Percentiles rank a stretch among this genome's conserved stretches.
Evolutionary conservation across 2,797 vertebrate species (phyloP).

Genomic region (Hirundo rustica): DNA sequence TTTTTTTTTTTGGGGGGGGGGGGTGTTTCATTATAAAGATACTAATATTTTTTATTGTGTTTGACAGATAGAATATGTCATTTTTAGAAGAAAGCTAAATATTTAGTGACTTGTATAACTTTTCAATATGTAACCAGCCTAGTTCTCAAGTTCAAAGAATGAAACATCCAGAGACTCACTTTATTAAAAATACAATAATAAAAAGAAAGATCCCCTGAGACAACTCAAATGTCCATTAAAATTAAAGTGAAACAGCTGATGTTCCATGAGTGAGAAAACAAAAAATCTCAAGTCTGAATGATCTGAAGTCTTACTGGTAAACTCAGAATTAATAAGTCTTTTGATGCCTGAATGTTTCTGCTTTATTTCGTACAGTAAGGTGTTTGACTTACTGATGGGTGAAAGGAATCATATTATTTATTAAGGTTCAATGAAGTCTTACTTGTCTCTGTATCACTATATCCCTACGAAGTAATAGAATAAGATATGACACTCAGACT

Average conservation of each 20-base stretch:
- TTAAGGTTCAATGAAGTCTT: background rate
- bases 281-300: background rate
- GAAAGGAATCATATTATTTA: background rate
- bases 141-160: background rate
- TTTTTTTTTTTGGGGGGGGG: background rate
- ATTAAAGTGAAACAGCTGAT: background rate
- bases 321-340: background rate
- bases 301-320: background rate
- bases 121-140: background rate
- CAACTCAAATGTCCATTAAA: background rate
- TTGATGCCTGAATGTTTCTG: background rate
- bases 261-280: background rate
- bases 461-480: background rate
- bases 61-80: background rate
- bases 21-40: background rate
- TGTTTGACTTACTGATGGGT: background rate
- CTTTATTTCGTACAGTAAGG: background rate
- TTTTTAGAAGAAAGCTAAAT: constrained; percentile 17
- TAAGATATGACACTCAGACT: background rate
- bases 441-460: background rate
- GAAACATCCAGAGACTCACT: background rate
- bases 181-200: constrained; percentile 17
- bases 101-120: background rate
- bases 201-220: background rate
- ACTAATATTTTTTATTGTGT: background rate